These are phyloP conservation scores for Drosophila bocqueti DNA, from an alignment of 1,140 invertebrate species.

Conservation along the genomic window DNA sequence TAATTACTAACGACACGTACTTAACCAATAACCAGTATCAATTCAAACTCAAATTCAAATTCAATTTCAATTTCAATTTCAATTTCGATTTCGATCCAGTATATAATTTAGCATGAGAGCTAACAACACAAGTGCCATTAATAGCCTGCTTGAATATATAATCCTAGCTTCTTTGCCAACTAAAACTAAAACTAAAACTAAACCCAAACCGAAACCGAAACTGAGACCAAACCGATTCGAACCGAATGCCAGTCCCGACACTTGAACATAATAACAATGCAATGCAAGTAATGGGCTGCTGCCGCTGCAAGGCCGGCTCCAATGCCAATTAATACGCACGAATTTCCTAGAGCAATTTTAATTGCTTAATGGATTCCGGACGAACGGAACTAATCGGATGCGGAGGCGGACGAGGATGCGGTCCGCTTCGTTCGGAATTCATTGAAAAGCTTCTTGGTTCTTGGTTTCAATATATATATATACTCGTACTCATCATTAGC, in stretches of 20 bases:
- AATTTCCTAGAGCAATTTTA: conserved; percentile 59
- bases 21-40: conserved; percentile 31
- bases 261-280: conserved; percentile 33
- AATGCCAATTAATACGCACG: conserved; percentile 67
- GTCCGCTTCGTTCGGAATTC: conserved; percentile 55
- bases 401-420: conserved; percentile 22
- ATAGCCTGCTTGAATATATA: conserved; percentile 43
- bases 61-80: conserved; percentile 22
- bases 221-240: conserved; percentile 7
- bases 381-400: conserved; percentile 38
- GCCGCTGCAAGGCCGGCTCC: conserved; percentile 48
- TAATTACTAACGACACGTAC: conserved; percentile 52
- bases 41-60: conserved; percentile 21
- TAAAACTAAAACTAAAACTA: background rate
- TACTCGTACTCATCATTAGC: conserved; percentile 38
- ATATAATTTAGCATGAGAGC: conserved; percentile 70
- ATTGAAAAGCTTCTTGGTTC: conserved; percentile 64
- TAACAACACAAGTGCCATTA: conserved; percentile 50
- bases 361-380: conserved; percentile 64
- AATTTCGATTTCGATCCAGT: conserved; percentile 17
- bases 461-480: conserved; percentile 49
- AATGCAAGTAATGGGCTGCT: conserved; percentile 22
- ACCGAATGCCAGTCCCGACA: conserved; percentile 25
- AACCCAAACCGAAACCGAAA: background rate
- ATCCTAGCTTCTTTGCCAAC: conserved; percentile 43